These are phyloP conservation scores for Petroica traversi DNA, from an alignment of 2,113 vertebrate species.

Conservation along the genomic window DNA sequence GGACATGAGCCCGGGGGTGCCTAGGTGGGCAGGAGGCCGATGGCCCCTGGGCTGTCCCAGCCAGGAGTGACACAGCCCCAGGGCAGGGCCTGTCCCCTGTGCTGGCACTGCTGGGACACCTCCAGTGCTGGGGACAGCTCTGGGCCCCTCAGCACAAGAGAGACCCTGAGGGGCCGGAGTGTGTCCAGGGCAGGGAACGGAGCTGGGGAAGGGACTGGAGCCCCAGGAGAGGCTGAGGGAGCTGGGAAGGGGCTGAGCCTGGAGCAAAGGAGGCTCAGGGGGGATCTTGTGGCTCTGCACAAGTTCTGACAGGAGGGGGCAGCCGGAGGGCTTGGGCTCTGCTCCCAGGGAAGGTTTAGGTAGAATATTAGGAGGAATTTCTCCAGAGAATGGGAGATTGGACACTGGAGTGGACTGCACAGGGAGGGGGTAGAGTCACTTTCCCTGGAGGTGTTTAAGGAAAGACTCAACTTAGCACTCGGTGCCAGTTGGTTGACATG, in stretches of 20 bases:
- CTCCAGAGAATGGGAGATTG: background rate
- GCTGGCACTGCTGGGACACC: too few relatives aligned
- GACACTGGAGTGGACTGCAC: background rate
- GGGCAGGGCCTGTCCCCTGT: too few relatives aligned
- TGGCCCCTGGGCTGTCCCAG: background rate
- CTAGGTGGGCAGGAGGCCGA: background rate
- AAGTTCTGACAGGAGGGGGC: background rate
- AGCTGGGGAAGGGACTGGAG: background rate
- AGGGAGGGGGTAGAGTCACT: background rate
- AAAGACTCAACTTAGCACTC: accelerated
- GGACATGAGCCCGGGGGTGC: background rate
- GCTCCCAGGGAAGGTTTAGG: background rate
- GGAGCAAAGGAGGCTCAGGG: background rate
- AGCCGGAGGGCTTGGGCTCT: accelerated
- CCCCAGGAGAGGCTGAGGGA: background rate
- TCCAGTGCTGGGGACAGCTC: background rate
- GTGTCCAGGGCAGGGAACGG: background rate
- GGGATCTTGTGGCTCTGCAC: background rate
- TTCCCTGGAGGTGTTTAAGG: background rate
- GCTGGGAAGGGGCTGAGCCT: accelerated
- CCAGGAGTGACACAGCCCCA: background rate
- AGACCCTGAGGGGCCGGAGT: background rate
- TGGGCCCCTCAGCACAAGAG: background rate
- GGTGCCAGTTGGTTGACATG: accelerated
- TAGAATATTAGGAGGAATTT: background rate